These are phyloP conservation scores for Anableps anableps DNA, from an alignment of 2,797 vertebrate species.

Conservation along the genomic window DNA sequence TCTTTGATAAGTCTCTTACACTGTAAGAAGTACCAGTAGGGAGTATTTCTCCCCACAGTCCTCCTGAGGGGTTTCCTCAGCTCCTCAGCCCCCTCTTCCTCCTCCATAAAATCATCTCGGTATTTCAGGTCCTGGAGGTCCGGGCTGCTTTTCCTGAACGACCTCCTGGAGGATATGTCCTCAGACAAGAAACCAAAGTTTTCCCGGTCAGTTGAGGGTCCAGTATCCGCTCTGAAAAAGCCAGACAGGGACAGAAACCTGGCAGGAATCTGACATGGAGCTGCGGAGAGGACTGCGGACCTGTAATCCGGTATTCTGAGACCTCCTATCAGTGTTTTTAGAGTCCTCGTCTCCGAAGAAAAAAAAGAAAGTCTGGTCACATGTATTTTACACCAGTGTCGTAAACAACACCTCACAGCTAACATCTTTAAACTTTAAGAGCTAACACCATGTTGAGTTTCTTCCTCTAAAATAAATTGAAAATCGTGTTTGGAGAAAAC, in stretches of 20 bases:
- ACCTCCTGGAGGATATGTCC: constrained; percentile 78
- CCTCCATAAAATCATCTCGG: constrained; percentile 31
- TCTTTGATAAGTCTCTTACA: constrained; percentile 90
- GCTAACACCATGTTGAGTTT: rapidly evolving
- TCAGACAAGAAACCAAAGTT: constrained; percentile 81
- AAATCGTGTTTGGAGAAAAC: neutral
- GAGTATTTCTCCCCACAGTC: constrained; percentile 80
- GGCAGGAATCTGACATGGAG: neutral
- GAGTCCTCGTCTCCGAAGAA: neutral
- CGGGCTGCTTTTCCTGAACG: constrained; percentile 81
- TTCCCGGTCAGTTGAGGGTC: constrained; percentile 22
- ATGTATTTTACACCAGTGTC: constrained; percentile 35
- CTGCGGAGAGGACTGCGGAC: neutral
- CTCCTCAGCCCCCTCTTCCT: constrained; percentile 25
- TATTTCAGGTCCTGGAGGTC: constrained; percentile 69
- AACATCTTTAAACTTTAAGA: constrained; percentile 69
- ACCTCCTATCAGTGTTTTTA: neutral
- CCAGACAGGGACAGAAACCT: constrained; percentile 38
- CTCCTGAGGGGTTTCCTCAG: constrained; percentile 30
- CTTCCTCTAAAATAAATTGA: rapidly evolving
- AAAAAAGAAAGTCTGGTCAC: constrained; percentile 8
- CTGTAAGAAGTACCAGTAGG: constrained; percentile 92
- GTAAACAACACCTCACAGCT: constrained; percentile 31
- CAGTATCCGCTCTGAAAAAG: neutral
- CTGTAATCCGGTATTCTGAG: neutral